Percentiles rank a stretch among this genome's conserved stretches.
Evolutionary conservation across 2,113 vertebrate species (phyloP).

Genomic region (Varanus komodoensis): DNA sequence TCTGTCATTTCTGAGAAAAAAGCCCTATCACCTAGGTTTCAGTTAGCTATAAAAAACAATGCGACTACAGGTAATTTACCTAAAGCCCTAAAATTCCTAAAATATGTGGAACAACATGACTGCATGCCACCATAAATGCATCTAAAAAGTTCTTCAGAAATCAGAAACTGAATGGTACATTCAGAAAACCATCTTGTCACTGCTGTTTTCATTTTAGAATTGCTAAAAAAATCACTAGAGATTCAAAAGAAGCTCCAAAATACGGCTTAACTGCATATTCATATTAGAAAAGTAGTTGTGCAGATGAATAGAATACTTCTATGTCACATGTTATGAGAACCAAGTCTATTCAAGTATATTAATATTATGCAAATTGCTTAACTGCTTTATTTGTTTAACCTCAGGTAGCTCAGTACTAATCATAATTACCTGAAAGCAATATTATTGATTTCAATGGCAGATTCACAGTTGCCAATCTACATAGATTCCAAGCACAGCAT

Average conservation of each 20-base stretch:
- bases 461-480: background rate
- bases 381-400: background rate
- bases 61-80: slow-evolving; percentile 60
- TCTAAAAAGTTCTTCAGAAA: background rate
- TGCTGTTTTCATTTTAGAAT: background rate
- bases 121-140: background rate
- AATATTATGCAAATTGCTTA: background rate
- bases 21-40: slow-evolving; percentile 66
- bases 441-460: background rate
- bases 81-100: slow-evolving; percentile 45
- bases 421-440: background rate
- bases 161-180: background rate
- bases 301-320: no score
- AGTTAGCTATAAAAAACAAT: slow-evolving; percentile 66
- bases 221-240: background rate
- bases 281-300: background rate
- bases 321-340: background rate
- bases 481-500: background rate
- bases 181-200: background rate
- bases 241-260: background rate
- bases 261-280: background rate
- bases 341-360: background rate
- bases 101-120: slow-evolving; percentile 2
- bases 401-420: background rate
- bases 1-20: slow-evolving; percentile 71